These are phyloP conservation scores for Spilosoma lubricipeda DNA, from an alignment of 2,888 invertebrate species.

Conservation along the genomic window DNA sequence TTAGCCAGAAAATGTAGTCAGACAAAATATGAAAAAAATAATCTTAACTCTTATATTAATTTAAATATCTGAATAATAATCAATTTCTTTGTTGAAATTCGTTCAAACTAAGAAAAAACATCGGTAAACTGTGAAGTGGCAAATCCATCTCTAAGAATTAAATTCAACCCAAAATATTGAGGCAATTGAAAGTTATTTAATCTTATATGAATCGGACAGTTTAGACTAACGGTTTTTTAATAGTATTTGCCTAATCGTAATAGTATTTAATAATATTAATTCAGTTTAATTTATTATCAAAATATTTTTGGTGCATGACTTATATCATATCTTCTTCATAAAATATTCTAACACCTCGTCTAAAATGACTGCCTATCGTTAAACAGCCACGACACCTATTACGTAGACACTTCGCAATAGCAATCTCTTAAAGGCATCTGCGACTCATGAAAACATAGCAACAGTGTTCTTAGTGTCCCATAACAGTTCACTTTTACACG, in stretches of 20 bases:
- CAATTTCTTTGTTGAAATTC: neutral
- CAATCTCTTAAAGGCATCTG: slow-evolving; percentile 55
- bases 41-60: neutral
- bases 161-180: no score
- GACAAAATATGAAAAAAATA: neutral
- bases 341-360: slow-evolving; percentile 7
- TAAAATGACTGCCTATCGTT: slow-evolving; percentile 9
- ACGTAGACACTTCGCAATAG: slow-evolving; percentile 18
- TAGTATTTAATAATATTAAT: neutral
- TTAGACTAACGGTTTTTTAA: no score
- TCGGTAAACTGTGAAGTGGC: no score
- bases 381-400: slow-evolving; percentile 8
- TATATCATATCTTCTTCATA: neutral
- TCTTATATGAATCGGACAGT: no score
- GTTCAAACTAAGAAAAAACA: neutral
- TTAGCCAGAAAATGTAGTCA: no score
- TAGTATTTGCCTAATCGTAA: no score
- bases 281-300: neutral
- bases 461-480: slow-evolving; percentile 60
- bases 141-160: no score
- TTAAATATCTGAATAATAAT: neutral
- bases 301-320: neutral
- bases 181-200: no score
- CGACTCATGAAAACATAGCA: slow-evolving; percentile 75
- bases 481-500: slow-evolving; percentile 77